phyloP scores from a whole-genome alignment of 1,140 invertebrate genomes.

The Drosophila ficusphila region DNA sequence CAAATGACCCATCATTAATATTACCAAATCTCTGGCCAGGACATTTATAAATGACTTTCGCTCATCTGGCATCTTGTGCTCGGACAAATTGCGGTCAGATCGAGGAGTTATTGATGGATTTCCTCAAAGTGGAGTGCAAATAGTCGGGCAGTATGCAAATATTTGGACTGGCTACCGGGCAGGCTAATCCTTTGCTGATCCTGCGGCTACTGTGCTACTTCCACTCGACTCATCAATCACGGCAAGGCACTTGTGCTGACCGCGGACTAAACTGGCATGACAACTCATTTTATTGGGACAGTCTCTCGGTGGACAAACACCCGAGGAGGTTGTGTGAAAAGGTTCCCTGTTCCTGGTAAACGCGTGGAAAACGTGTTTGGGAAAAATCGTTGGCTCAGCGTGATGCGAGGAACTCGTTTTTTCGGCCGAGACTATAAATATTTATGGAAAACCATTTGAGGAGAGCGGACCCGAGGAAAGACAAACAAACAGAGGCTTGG shows the following conservation, averaged over 20 bases:
- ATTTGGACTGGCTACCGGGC: conserved; percentile 64
- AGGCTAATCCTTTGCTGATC: conserved; percentile 54
- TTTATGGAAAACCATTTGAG: conserved; percentile 67
- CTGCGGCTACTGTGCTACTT: conserved; percentile 70
- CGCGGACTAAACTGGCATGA: conserved; percentile 38
- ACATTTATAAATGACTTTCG: conserved; percentile 74
- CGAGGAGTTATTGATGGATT: conserved; percentile 61
- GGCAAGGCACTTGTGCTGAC: conserved; percentile 53
- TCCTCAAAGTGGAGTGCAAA: conserved; percentile 50
- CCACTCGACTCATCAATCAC: conserved; percentile 65
- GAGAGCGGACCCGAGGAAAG: conserved; percentile 31
- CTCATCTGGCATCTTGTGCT: conserved; percentile 33
- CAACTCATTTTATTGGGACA: conserved; percentile 73
- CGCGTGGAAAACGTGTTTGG: conserved; percentile 69
- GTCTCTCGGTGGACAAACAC: conserved; percentile 43
- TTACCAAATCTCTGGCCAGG: conserved; percentile 46
- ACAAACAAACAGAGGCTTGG: conserved; percentile 54
- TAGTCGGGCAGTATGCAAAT: conserved; percentile 59
- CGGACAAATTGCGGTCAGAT: conserved; percentile 75
- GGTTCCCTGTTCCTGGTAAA: conserved; percentile 72
- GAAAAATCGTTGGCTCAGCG: conserved; percentile 25
- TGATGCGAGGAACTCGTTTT: conserved; percentile 64
- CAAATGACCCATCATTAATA: conserved; percentile 79
- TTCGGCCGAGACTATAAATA: conserved; percentile 66
- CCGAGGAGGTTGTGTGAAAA: conserved; percentile 51